These are phyloP conservation scores for Hoplostethus mediterraneus DNA, from an alignment of 2,797 vertebrate genomes.

Conservation along the genomic window DNA sequence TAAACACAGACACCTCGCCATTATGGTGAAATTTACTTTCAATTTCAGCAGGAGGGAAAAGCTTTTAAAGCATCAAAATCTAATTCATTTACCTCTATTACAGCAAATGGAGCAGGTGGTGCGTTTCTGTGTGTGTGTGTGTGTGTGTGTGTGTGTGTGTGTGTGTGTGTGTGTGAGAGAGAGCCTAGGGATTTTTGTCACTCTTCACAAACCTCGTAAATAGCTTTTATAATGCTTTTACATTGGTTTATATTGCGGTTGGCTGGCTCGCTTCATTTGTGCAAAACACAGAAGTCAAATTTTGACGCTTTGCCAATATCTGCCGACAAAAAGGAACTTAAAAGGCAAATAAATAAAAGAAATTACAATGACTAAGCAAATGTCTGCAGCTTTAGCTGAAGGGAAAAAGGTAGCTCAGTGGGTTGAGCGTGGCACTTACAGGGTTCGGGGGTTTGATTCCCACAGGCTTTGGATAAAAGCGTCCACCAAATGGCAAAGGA, in stretches of 20 bases:
- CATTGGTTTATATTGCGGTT: constrained; percentile 45
- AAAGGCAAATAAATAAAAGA: neutral
- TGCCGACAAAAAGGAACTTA: constrained; percentile 3
- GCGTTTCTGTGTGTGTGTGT: constrained; percentile 31
- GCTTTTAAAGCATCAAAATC: constrained; percentile 71
- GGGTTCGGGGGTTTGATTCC: too few relatives aligned
- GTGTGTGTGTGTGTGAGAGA: neutral
- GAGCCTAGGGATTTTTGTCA: constrained; percentile 41
- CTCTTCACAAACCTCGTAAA: constrained; percentile 45
- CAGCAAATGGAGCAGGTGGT: constrained; percentile 58
- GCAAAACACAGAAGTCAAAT: constrained; percentile 39
- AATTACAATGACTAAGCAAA: constrained; percentile 10
- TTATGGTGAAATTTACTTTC: constrained; percentile 65
- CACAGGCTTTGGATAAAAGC: neutral
- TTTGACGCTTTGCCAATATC: constrained; percentile 32
- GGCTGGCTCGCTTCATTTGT: constrained; percentile 47
- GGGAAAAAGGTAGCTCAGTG: neutral
- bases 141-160: constrained; percentile 3
- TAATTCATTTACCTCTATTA: constrained; percentile 66
- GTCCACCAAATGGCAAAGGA: neutral
- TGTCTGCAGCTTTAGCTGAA: constrained; percentile 1
- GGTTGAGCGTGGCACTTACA: neutral
- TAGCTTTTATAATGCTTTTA: constrained; percentile 50
- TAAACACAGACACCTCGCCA: constrained; percentile 62
- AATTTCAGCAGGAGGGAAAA: constrained; percentile 57